Percentiles rank a stretch among this genome's conserved stretches.
Evolutionary conservation across 2,888 invertebrate species (phyloP).

Genomic region (Agonopterix heracliana): DNA sequence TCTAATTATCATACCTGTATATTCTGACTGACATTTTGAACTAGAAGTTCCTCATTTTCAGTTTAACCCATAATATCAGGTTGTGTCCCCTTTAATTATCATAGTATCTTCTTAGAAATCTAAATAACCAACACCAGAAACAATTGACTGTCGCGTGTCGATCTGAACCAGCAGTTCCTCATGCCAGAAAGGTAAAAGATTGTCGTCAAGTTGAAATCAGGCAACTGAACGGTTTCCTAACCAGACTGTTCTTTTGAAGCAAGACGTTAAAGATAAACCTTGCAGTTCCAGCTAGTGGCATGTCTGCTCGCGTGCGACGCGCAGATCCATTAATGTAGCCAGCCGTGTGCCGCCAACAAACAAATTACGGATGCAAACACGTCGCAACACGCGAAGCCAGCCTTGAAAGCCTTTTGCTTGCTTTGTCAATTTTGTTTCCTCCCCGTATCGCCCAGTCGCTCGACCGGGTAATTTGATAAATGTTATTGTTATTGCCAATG

Average conservation of each 20-base stretch:
- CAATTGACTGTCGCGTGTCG: too few relatives aligned
- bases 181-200: too few relatives aligned
- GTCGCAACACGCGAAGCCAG: slow-evolving; percentile 64
- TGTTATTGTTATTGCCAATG: slow-evolving; percentile 65
- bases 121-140: too few relatives aligned
- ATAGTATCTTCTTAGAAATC: too few relatives aligned
- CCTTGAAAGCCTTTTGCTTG: slow-evolving; percentile 70
- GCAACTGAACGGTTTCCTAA: neutral
- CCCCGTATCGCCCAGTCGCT: slow-evolving; percentile 37
- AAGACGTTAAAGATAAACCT: slow-evolving; percentile 31
- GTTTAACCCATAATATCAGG: too few relatives aligned
- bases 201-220: neutral
- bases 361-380: slow-evolving; percentile 76
- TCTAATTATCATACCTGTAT: too few relatives aligned
- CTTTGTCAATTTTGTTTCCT: slow-evolving; percentile 59
- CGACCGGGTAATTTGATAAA: slow-evolving; percentile 52
- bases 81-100: too few relatives aligned
- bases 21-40: too few relatives aligned
- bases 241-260: slow-evolving; percentile 26
- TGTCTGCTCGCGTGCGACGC: slow-evolving; percentile 56
- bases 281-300: slow-evolving; percentile 31
- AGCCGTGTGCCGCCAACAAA: slow-evolving; percentile 69
- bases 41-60: too few relatives aligned
- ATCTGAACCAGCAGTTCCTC: too few relatives aligned
- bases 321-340: slow-evolving; percentile 70